Conservation (phyloP, 2,113 vertebrate genomes). For the Gymnobelideus leadbeateri region DNA sequence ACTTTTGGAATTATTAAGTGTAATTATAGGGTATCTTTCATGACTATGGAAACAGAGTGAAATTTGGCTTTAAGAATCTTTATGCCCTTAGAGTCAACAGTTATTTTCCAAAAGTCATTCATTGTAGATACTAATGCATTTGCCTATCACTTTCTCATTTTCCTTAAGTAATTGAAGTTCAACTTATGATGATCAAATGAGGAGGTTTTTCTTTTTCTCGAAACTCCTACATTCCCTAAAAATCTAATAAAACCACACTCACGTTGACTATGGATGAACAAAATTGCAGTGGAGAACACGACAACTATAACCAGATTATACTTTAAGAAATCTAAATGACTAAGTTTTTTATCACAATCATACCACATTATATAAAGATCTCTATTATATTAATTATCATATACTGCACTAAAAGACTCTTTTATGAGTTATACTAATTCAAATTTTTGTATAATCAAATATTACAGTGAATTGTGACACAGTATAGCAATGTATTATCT, state of each 20-base stretch:
- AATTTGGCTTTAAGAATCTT: slow-evolving; percentile 37
- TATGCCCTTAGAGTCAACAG: slow-evolving; percentile 27
- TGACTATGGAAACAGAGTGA: slow-evolving; percentile 47
- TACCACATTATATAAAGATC: not conserved
- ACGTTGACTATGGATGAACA: not conserved
- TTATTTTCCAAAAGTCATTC: slow-evolving; percentile 48
- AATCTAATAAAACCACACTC: not conserved
- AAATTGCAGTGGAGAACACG: not conserved
- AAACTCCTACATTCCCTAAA: not conserved
- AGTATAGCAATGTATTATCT: not conserved
- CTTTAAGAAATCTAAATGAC: not conserved
- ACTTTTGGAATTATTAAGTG: slow-evolving; percentile 55
- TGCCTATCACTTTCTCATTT: not conserved
- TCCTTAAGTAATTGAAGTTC: not conserved
- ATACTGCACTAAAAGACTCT: not conserved
- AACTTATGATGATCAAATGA: not conserved
- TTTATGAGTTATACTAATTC: not conserved
- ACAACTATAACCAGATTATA: not conserved
- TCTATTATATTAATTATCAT: not conserved
- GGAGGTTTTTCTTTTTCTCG: not conserved
- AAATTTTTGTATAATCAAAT: not conserved
- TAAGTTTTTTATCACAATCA: not conserved
- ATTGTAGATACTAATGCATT: not conserved
- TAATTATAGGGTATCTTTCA: slow-evolving; percentile 54
- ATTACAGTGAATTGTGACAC: not conserved